phyloP scores from a whole-genome alignment of 1,140 invertebrate genomes.

The Laupala kohalensis region DNA sequence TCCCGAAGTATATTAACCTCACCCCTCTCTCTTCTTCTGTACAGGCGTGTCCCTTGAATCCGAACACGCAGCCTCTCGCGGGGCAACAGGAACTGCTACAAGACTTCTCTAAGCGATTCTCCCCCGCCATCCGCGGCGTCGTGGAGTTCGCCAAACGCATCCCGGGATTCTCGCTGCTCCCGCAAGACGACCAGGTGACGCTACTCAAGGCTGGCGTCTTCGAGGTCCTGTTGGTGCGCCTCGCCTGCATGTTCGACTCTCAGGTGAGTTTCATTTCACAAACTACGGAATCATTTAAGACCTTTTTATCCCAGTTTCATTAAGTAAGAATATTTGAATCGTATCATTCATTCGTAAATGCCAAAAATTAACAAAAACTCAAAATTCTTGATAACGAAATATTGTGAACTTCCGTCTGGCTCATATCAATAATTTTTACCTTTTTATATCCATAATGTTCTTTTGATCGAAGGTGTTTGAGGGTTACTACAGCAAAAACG shows the following conservation, averaged over 20 bases:
- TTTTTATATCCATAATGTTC: no score
- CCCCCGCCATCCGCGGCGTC: slow-evolving; percentile 88
- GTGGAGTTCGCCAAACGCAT: slow-evolving; percentile 96
- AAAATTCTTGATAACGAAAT: no score
- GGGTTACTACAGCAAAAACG: no score
- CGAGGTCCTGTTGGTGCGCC: slow-evolving; percentile 79
- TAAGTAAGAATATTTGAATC: no score
- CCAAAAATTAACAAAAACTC: no score
- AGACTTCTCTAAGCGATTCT: slow-evolving; percentile 86
- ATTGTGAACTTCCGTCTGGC: no score
- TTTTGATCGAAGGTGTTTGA: no score
- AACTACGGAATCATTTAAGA: background rate
- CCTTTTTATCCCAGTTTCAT: no score
- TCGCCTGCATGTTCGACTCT: slow-evolving; percentile 88
- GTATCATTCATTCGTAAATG: no score
- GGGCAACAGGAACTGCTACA: slow-evolving; percentile 66
- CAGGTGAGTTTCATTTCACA: slow-evolving; percentile 29
- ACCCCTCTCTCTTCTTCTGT: slow-evolving; percentile 38
- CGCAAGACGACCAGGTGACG: slow-evolving; percentile 94
- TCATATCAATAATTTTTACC: no score
- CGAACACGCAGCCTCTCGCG: slow-evolving; percentile 69
- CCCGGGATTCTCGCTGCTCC: slow-evolving; percentile 85
- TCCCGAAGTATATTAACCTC: no score
- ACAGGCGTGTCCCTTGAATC: slow-evolving; percentile 91
- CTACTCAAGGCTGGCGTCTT: slow-evolving; percentile 91